Percentiles rank a stretch among this genome's conserved stretches.
Evolutionary conservation across 2,113 vertebrate species (phyloP).

Genomic region (Gasterosteus nipponicus): DNA sequence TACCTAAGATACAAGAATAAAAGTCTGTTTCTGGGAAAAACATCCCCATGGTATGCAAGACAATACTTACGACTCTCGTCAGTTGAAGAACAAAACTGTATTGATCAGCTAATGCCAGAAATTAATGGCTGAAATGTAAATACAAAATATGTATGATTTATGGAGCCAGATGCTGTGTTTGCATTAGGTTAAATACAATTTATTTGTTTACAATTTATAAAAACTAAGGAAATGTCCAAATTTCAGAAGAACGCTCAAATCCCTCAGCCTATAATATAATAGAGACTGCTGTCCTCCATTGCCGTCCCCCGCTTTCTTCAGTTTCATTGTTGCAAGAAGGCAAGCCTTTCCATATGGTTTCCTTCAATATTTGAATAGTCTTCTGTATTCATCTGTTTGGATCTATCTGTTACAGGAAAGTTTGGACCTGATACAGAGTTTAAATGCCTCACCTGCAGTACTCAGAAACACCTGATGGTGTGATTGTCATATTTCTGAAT

Average conservation of each 20-base stretch:
- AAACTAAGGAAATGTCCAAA: background rate
- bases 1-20: background rate
- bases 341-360: background rate
- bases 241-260: background rate
- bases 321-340: background rate
- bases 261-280: too few species aligned
- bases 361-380: background rate
- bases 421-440: background rate
- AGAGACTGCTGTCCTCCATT: background rate
- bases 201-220: background rate
- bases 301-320: background rate
- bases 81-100: background rate
- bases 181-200: background rate
- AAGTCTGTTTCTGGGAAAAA: background rate
- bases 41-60: background rate
- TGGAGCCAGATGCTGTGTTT: background rate
- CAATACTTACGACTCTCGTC: background rate
- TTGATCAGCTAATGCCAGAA: background rate
- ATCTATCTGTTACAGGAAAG: background rate
- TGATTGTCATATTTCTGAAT: background rate
- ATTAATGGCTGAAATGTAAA: background rate
- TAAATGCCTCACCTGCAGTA: too few species aligned
- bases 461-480: too few species aligned
- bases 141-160: background rate
- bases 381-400: background rate